Evolutionary conservation across 2,888 invertebrate genomes (phyloP).

Genomic region (Tricholauxania praeusta): DNA sequence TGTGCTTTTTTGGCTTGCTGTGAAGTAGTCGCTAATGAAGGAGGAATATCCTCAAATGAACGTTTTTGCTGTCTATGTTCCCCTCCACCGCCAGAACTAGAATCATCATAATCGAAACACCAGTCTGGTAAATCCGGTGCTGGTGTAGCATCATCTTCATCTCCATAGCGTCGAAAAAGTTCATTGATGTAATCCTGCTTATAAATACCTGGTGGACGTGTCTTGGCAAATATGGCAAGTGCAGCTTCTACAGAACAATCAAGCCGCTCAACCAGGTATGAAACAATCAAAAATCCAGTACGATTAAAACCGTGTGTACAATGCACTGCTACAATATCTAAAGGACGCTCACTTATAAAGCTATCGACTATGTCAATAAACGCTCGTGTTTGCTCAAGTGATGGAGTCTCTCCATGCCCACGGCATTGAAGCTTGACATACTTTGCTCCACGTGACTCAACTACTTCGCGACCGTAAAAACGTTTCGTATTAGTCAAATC

Average conservation of each 20-base stretch:
- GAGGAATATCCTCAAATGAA: slow-evolving; percentile 48
- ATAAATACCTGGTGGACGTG: slow-evolving; percentile 94
- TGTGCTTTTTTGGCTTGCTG: slow-evolving; percentile 46
- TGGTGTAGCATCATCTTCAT: slow-evolving; percentile 76
- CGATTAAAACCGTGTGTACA: slow-evolving; percentile 99
- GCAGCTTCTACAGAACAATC: slow-evolving; percentile 90
- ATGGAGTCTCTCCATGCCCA: slow-evolving; percentile 94
- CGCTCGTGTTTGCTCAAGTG: slow-evolving; percentile 82
- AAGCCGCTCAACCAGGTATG: slow-evolving; percentile 88
- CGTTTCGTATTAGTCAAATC: slow-evolving; percentile 95
- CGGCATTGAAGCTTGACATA: slow-evolving; percentile 92
- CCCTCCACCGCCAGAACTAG: slow-evolving; percentile 44
- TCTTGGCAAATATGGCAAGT: slow-evolving; percentile 78
- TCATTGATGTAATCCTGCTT: slow-evolving; percentile 95
- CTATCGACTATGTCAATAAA: slow-evolving; percentile 85
- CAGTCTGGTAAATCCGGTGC: slow-evolving; percentile 88
- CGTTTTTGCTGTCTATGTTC: slow-evolving; percentile 48
- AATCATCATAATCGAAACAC: slow-evolving; percentile 76
- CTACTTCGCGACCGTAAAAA: slow-evolving; percentile 87
- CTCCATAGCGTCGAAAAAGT: slow-evolving; percentile 84
- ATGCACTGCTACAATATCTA: slow-evolving; percentile 81
- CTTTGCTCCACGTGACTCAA: slow-evolving; percentile 81
- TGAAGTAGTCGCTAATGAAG: slow-evolving; percentile 44
- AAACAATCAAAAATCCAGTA: slow-evolving; percentile 94
- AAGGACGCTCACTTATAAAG: slow-evolving; percentile 84